phyloP scores from a whole-genome alignment of 1,140 invertebrate genomes.

The Danaus plexippus region DNA sequence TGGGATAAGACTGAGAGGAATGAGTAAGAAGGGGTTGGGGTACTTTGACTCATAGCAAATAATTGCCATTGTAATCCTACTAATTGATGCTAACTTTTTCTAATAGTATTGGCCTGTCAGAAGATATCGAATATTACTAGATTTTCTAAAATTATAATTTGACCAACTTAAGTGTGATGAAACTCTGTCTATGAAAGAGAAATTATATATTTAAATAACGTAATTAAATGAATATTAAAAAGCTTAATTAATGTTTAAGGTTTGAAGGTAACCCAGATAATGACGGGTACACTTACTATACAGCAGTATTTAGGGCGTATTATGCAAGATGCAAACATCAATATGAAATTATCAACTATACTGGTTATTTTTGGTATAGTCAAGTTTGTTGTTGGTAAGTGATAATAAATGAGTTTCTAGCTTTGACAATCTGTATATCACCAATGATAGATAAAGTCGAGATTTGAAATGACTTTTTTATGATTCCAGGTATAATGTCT shows the following conservation, averaged over 20 bases:
- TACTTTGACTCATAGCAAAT: too few relatives aligned
- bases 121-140: too few relatives aligned
- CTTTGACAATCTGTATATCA: slow-evolving; percentile 7
- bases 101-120: too few relatives aligned
- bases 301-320: slow-evolving; percentile 78
- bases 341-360: slow-evolving; percentile 50
- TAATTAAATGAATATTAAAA: neutral
- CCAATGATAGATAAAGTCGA: too few relatives aligned
- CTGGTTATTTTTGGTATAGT: slow-evolving; percentile 75
- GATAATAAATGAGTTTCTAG: slow-evolving; percentile 5
- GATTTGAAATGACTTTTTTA: neutral
- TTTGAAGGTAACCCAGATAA: slow-evolving; percentile 73
- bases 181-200: too few relatives aligned
- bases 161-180: neutral
- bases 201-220: too few relatives aligned
- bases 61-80: too few relatives aligned
- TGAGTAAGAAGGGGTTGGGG: too few relatives aligned
- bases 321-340: slow-evolving; percentile 60
- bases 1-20: too few relatives aligned
- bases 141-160: neutral
- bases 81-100: too few relatives aligned
- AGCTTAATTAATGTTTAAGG: slow-evolving; percentile 41
- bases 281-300: slow-evolving; percentile 76
- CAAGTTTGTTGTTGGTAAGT: slow-evolving; percentile 72
- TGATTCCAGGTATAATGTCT: slow-evolving; percentile 73